Percentiles rank a stretch among this genome's conserved stretches.
Evolutionary conservation across 1,140 invertebrate genomes (phyloP).

Genomic region (Probaryconus sp.): DNA sequence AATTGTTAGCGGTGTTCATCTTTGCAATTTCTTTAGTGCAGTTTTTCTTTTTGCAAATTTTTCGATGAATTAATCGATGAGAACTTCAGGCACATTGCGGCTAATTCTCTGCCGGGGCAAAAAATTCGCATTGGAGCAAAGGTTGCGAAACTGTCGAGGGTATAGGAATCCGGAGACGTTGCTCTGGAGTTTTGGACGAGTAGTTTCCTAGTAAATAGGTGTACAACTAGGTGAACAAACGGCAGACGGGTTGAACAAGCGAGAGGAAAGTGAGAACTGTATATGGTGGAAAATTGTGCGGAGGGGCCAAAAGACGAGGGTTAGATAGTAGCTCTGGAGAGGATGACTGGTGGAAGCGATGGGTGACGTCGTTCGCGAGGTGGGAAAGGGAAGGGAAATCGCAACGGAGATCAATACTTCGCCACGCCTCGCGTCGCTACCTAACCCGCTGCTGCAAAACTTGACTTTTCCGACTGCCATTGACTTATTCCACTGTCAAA

Average conservation of each 20-base stretch:
- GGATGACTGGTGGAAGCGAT: slow-evolving; percentile 66
- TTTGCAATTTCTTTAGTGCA: too few species aligned
- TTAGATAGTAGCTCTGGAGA: slow-evolving; percentile 48
- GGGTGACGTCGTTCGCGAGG: slow-evolving; percentile 70
- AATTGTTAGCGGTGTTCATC: too few species aligned
- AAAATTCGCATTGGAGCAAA: neutral
- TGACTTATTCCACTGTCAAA: slow-evolving; percentile 48
- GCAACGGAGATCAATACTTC: slow-evolving; percentile 74
- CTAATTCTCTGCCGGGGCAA: neutral
- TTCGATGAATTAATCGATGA: too few species aligned
- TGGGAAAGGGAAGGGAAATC: slow-evolving; percentile 68
- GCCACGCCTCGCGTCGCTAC: slow-evolving; percentile 74
- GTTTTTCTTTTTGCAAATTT: too few species aligned
- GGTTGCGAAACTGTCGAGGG: neutral
- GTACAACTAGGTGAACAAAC: neutral
- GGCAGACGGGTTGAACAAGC: neutral
- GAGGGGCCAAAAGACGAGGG: slow-evolving; percentile 40
- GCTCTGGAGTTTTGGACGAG: slow-evolving; percentile 10
- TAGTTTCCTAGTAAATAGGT: slow-evolving; percentile 19
- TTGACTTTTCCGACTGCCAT: slow-evolving; percentile 66
- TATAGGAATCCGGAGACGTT: slow-evolving; percentile 3
- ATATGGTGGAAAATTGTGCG: slow-evolving; percentile 21
- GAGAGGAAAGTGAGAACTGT: slow-evolving; percentile 48
- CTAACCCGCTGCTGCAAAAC: slow-evolving; percentile 66
- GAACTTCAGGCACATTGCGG: too few species aligned